phyloP scores from a whole-genome alignment of 2,113 vertebrate genomes.

The Pterocles gutturalis region DNA sequence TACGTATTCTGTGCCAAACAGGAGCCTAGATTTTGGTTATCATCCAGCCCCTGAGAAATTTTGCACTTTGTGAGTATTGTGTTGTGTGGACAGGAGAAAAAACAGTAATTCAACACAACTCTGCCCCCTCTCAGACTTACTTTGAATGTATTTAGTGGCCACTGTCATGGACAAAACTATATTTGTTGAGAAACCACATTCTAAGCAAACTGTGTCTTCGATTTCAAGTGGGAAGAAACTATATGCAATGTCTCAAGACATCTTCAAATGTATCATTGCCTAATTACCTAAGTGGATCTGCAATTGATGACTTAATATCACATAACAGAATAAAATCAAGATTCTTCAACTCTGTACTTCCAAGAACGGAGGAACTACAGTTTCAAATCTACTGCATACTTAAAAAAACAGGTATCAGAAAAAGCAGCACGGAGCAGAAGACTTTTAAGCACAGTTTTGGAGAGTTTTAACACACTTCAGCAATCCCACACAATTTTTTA shows the following conservation, averaged over 20 bases:
- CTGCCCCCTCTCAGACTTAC: background rate
- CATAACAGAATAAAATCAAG: background rate
- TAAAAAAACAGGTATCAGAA: background rate
- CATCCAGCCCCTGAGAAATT: background rate
- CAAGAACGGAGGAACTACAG: background rate
- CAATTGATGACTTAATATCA: background rate
- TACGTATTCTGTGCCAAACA: background rate
- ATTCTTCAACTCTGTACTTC: background rate
- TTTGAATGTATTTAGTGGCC: conserved; percentile 1
- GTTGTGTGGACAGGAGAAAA: background rate
- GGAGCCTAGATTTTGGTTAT: background rate
- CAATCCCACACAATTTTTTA: background rate
- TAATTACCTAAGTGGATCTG: background rate
- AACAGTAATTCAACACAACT: background rate
- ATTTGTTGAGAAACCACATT: background rate
- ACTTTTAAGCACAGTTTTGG: background rate
- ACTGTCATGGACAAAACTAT: background rate
- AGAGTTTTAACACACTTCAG: background rate
- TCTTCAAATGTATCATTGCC: background rate
- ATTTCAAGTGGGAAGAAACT: background rate
- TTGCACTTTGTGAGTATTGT: background rate
- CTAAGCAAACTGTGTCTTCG: background rate
- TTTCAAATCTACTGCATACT: background rate
- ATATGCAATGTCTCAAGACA: background rate
- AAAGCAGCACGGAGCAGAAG: background rate